Evolutionary conservation across 2,888 invertebrate genomes (phyloP), one percentile per base, ranked within the genome.

Genomic region (Aphrophora alni): DNA sequence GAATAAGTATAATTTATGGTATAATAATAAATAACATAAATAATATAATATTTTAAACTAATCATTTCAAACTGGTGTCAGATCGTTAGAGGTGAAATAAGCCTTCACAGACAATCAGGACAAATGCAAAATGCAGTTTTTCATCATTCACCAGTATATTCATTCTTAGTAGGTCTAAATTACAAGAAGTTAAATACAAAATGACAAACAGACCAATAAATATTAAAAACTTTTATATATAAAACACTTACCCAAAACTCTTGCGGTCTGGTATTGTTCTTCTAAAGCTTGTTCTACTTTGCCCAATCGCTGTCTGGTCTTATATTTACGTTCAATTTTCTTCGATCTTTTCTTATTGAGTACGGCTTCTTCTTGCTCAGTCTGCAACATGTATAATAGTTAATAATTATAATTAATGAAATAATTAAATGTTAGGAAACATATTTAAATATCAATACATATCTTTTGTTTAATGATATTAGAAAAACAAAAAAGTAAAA

Each of bases 221-320:
- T 44, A 14, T 12, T 12, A 44, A 44, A 44, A 44, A 44, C 10
- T 14, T 33, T 33, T 5, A 5, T 33, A 5, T 33, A 33, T 33
- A 5, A 33, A 33, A 33, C 3, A 33, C 91, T 89, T 89, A 98
- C 98, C 98, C 88, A 98, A 91, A 86, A 99, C 92, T 89, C 98
- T 94, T 86, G 98, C 98, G 87, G 98, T 96, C 86, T 95, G 93
- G 92, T 99, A 99, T 89, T 99, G 98, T 89, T 99, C 99, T 89
- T 98, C 97, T 82, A 99, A 89, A 75, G 94, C 94, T 84, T 93
- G 93, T 88, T 99, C 99, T 84, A 99, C 98, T 90, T 98, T 98
- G 82, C 97, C 95, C 78, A 93, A 92, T 89, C 97, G 95, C 89
- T 98, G 98, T 85, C 99, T 93, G 77, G 93, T 92, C 88, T 96